Evolutionary conservation across 2,113 vertebrate species (phyloP), one percentile per base, ranked within the genome.

Genomic region (Spea bombifrons): DNA sequence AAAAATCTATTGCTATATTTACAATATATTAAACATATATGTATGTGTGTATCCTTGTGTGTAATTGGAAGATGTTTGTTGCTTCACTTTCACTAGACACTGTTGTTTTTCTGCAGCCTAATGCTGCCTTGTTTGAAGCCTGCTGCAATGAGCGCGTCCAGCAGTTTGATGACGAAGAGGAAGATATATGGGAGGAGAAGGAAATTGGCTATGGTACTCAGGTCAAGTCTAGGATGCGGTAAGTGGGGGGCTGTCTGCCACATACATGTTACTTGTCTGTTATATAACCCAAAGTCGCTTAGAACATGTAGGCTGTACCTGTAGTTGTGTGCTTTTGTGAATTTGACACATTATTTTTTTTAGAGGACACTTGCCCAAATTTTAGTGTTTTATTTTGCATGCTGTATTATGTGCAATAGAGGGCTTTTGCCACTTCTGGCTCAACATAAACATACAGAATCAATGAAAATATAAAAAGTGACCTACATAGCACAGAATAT

Each of bases 141-240:
- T 97, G 96, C 88, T 97, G 95, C 89, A 93, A 94, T 9, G 96
- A 99, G 83, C 89, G 91, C 68, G 96, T 98, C 87, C 95, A 94
- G 71, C 96, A 96, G 65, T 99, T 98, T 12, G 95, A 97, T 1
- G 96, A 99, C 12, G 96, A 92, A 2, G 91, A 97, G 5, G 96
- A 99, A 7, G 97, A 99, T 72, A 96, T 99, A 81, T 99, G 97
- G 97, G 96, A 99, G 52, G 96, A 96, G 61, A 94, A 94, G 83
- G 95, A 95, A 84, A 93, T 93, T 30, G 95, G 89, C 89, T 95
- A 95, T 85, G 88, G 94, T 66, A 87, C 93, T 71, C 94, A 95
- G 85, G 94, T 91, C 30, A 94, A 93, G 78, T 92, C 95, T 74
- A 94, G 97, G 88, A 95, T 95, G 86, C 91, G 97, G 97, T 98